phyloP scores from a whole-genome alignment of 35 echinoderm and acorn worm species.

The Diadema setosum region DNA sequence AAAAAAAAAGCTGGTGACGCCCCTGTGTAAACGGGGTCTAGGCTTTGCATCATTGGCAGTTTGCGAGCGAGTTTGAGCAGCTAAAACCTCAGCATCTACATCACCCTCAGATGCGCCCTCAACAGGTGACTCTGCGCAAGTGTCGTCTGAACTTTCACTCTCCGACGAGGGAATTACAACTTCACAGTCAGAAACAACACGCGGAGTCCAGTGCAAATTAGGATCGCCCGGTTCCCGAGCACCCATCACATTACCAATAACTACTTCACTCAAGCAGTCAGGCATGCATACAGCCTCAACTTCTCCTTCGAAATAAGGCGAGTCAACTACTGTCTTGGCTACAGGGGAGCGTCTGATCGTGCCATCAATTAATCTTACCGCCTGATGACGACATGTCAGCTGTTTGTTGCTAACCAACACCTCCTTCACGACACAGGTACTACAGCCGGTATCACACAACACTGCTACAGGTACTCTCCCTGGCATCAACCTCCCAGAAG shows the following conservation, averaged over 20 bases:
- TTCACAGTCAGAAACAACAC: background rate
- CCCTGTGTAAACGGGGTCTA: background rate
- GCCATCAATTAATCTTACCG: conserved; percentile 27
- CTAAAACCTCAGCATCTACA: background rate
- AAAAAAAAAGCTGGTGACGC: no score
- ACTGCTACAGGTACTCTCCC: background rate
- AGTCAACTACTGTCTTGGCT: no score
- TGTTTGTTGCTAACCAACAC: no score
- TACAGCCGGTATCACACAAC: conserved; percentile 58
- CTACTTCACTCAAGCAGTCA: no score
- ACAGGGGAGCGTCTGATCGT: no score
- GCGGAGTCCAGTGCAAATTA: background rate
- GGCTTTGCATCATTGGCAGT: background rate
- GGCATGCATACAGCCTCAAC: no score
- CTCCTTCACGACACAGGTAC: conserved; percentile 9
- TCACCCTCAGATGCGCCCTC: no score
- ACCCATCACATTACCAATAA: no score
- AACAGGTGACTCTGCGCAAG: no score
- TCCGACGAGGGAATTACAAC: background rate
- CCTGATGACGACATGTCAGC: conserved; percentile 8
- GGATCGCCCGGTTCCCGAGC: conserved; percentile 2
- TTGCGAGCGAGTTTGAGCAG: conserved; percentile 15
- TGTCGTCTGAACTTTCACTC: no score
- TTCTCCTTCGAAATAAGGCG: no score
- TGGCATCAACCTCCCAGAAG: background rate